These are phyloP conservation scores for Tetheella fluctuosa DNA, from an alignment of 2,888 invertebrate genomes.

Conservation along the genomic window DNA sequence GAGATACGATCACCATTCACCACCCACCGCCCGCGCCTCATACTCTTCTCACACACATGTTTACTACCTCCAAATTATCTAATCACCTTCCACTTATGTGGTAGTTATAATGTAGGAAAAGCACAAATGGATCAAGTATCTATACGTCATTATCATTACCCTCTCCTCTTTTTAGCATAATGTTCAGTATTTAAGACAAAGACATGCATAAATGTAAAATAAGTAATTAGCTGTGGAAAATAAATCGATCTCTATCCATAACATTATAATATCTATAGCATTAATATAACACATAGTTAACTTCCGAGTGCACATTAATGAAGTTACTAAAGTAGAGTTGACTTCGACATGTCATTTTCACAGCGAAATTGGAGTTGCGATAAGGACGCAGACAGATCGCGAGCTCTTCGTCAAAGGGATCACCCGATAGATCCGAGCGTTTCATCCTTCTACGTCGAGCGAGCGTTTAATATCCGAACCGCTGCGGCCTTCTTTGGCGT, in stretches of 20 bases:
- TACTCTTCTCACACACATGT: not conserved
- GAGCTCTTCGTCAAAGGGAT: constrained; percentile 72
- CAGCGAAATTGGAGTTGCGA: constrained; percentile 59
- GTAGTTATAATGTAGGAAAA: no score
- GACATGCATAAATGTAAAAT: no score
- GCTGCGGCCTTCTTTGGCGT: constrained; percentile 63
- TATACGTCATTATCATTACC: no score
- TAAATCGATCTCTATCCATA: not conserved
- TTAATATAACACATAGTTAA: constrained; percentile 7
- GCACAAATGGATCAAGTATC: no score
- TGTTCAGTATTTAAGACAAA: no score
- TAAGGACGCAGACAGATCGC: constrained; percentile 71
- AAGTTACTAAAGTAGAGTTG: constrained; percentile 34
- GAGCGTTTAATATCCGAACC: constrained; percentile 77
- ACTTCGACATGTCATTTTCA: constrained; percentile 48
- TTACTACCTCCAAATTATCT: not conserved
- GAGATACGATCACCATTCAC: constrained; percentile 53
- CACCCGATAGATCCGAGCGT: constrained; percentile 51
- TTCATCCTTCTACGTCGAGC: constrained; percentile 56
- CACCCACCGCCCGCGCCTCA: constrained; percentile 27
- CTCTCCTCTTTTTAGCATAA: no score
- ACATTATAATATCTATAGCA: constrained; percentile 4
- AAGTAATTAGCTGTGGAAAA: no score
- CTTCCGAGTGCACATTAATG: constrained; percentile 28
- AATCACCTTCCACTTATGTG: not conserved